A percentile compares a stretch with the other conserved stretches of the same genome.
phyloP scores from a whole-genome alignment of 1,140 invertebrate species.

The Zaprionus camerounensis region DNA sequence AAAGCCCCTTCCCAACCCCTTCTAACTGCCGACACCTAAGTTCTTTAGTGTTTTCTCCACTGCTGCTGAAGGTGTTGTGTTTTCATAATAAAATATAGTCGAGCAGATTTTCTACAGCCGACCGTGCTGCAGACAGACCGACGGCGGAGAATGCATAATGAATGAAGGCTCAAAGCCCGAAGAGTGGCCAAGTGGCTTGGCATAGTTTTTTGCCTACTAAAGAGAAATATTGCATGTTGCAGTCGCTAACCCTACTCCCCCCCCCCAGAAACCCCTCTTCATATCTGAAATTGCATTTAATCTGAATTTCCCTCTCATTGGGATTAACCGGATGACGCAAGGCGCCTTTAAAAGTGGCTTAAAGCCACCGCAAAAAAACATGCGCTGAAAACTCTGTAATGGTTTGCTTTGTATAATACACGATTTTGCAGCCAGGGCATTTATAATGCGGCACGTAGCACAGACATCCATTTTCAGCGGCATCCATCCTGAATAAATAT shows the following conservation, averaged over 20 bases:
- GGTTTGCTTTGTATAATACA: neutral
- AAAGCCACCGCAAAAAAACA: neutral
- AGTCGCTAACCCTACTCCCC: neutral
- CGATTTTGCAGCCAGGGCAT: neutral
- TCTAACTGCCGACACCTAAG: neutral
- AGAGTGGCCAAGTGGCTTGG: conserved; percentile 29
- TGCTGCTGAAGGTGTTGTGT: conserved; percentile 8
- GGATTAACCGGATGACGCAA: neutral
- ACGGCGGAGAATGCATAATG: conserved; percentile 31
- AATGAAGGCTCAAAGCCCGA: conserved; percentile 15
- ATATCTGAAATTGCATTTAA: neutral
- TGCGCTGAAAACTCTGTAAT: neutral
- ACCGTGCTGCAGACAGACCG: neutral
- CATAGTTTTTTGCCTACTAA: conserved; percentile 23
- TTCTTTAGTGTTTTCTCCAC: neutral
- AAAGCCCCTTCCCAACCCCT: neutral
- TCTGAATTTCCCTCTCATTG: neutral
- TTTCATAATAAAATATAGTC: conserved; percentile 16
- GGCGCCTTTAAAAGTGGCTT: conserved; percentile 14
- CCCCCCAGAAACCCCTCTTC: too few relatives aligned
- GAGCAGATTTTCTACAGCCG: conserved; percentile 11
- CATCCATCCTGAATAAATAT: conserved; percentile 28
- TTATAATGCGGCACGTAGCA: conserved; percentile 19
- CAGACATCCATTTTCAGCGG: conserved; percentile 17
- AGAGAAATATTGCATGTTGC: neutral